Evolutionary conservation across 2,888 invertebrate species (phyloP).

Genomic region (Smittia sp.): DNA sequence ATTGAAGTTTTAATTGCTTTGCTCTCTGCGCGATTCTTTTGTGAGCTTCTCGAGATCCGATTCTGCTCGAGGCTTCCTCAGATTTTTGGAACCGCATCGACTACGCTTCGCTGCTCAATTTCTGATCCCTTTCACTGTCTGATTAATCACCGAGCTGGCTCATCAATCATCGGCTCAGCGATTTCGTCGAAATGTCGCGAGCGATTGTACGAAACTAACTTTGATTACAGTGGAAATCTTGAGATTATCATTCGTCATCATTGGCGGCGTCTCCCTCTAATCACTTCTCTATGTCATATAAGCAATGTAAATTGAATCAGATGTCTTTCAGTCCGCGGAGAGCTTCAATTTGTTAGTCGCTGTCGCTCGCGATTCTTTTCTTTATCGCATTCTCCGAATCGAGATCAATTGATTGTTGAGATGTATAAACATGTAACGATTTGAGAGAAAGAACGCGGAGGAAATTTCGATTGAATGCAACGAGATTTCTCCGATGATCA

Average conservation of each 20-base stretch:
- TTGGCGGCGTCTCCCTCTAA: neutral
- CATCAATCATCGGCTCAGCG: constrained; percentile 19
- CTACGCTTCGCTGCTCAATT: neutral
- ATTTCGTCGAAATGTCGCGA: constrained; percentile 10
- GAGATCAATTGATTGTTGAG: constrained; percentile 20
- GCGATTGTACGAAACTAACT: neutral
- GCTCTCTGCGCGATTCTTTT: neutral
- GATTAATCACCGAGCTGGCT: neutral
- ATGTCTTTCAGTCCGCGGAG: neutral
- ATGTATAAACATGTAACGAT: constrained; percentile 10
- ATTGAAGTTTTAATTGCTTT: neutral
- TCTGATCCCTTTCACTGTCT: neutral
- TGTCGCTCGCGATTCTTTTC: neutral
- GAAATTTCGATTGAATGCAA: neutral
- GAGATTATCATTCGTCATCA: constrained; percentile 15
- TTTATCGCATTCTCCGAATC: neutral
- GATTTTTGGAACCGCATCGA: neutral
- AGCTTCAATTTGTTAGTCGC: constrained; percentile 2
- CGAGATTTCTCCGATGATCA: neutral
- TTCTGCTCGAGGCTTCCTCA: neutral
- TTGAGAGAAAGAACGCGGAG: neutral
- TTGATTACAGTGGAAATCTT: neutral
- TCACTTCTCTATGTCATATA: neutral
- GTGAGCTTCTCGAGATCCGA: neutral
- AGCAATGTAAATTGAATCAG: neutral